phyloP scores from a whole-genome alignment of 2,888 invertebrate species.

The Dyspetes luteomarginatus region DNA sequence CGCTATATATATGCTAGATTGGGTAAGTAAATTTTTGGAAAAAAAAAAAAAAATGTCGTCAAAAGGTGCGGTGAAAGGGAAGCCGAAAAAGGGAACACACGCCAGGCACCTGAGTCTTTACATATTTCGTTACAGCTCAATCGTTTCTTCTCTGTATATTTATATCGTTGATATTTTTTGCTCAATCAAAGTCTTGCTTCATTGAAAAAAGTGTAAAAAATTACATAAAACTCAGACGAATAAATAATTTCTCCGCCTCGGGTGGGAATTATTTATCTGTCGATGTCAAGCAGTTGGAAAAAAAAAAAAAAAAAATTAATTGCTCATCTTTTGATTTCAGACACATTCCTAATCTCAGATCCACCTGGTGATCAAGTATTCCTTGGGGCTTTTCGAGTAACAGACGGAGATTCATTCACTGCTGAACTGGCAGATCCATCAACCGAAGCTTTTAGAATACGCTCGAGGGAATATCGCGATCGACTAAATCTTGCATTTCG shows the following conservation, averaged over 20 bases:
- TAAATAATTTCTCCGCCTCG: background rate
- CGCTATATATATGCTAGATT: conserved; percentile 4
- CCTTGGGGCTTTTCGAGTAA: conserved; percentile 91
- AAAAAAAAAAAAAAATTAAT: too few species aligned
- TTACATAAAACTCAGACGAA: background rate
- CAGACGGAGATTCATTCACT: conserved; percentile 88
- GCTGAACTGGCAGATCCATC: conserved; percentile 88
- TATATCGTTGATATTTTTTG: conserved; percentile 6
- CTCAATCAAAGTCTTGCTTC: conserved; percentile 7
- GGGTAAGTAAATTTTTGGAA: conserved; percentile 34
- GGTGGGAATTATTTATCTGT: background rate
- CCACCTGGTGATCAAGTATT: conserved; percentile 92
- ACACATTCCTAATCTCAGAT: conserved; percentile 89
- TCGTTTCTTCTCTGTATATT: conserved; percentile 17
- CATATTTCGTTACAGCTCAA: conserved; percentile 14
- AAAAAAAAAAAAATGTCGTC: conserved; percentile 66
- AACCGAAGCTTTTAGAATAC: conserved; percentile 89
- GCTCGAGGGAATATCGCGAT: conserved; percentile 90
- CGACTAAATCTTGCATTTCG: conserved; percentile 90
- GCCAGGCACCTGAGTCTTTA: conserved; percentile 65
- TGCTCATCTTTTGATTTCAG: conserved; percentile 84
- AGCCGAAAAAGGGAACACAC: conserved; percentile 60
- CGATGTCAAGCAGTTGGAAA: too few species aligned
- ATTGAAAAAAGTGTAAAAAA: background rate
- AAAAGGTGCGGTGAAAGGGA: conserved; percentile 75